These are phyloP conservation scores for Drosophila funebris DNA, from an alignment of 1,140 invertebrate species.

Conservation along the genomic window DNA sequence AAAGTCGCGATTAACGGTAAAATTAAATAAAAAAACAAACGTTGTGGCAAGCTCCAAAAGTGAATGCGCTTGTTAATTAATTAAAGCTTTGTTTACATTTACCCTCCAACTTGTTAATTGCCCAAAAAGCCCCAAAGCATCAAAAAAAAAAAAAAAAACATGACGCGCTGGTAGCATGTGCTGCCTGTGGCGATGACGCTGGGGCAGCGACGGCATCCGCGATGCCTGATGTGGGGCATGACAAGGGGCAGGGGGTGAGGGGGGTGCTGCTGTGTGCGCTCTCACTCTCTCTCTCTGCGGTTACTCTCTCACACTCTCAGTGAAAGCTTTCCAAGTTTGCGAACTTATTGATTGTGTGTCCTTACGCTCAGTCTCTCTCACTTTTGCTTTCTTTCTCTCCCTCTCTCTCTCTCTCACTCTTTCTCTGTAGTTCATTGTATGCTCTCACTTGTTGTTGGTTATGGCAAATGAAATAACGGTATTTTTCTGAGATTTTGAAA, in stretches of 20 bases:
- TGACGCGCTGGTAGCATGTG: constrained; percentile 48
- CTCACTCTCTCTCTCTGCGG: background rate
- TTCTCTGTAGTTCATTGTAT: background rate
- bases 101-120: constrained; percentile 28
- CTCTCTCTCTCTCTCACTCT: background rate
- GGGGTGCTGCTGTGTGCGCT: background rate
- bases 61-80: background rate
- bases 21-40: background rate
- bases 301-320: background rate
- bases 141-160: constrained; percentile 9
- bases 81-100: constrained; percentile 17
- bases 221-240: too few relatives aligned
- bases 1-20: constrained; percentile 31
- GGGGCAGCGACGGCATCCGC: background rate
- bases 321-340: constrained; percentile 33
- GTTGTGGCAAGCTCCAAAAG: background rate
- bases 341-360: constrained; percentile 61
- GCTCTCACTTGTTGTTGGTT: constrained; percentile 52
- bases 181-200: constrained; percentile 43
- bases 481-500: constrained; percentile 34
- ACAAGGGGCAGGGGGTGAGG: background rate
- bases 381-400: background rate
- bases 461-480: constrained; percentile 49
- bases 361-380: constrained; percentile 16
- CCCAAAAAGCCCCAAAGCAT: constrained; percentile 14